Evolutionary conservation across 1,140 invertebrate genomes (phyloP).

Genomic region (Parapsyche elsis): DNA sequence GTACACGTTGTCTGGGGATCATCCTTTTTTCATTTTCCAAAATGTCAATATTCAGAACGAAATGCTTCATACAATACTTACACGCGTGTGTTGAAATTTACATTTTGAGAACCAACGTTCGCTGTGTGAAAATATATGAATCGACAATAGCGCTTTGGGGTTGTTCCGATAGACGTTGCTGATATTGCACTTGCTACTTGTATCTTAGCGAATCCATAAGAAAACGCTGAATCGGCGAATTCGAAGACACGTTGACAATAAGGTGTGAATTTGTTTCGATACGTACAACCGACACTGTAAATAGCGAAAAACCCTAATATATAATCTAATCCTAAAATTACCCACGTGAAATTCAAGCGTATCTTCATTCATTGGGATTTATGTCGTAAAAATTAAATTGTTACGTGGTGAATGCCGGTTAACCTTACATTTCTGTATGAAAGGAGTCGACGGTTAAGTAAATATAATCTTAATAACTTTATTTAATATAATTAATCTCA

Average conservation of each 20-base stretch:
- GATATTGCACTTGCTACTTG: not conserved
- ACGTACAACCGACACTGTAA: too few species aligned
- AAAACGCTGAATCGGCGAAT: too few species aligned
- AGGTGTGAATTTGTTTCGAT: too few species aligned
- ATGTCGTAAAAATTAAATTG: not conserved
- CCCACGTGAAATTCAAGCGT: too few species aligned
- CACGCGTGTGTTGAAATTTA: not conserved
- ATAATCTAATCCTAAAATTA: too few species aligned
- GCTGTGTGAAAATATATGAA: not conserved
- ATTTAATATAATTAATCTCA: slow-evolving; percentile 16
- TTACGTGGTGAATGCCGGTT: not conserved
- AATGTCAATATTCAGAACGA: slow-evolving; percentile 27
- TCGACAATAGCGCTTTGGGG: not conserved
- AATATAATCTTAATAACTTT: slow-evolving; percentile 12
- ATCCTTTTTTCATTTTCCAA: slow-evolving; percentile 29
- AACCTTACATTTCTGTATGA: not conserved
- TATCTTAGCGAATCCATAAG: not conserved
- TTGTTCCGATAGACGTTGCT: not conserved
- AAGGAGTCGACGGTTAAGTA: not conserved
- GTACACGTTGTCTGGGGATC: slow-evolving; percentile 16
- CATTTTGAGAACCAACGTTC: not conserved
- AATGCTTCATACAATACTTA: not conserved
- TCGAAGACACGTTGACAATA: too few species aligned
- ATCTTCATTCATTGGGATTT: not conserved
- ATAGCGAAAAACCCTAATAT: too few species aligned